Conservation (phyloP, 2,888 invertebrate species). For the Leptothorax acervorum region DNA sequence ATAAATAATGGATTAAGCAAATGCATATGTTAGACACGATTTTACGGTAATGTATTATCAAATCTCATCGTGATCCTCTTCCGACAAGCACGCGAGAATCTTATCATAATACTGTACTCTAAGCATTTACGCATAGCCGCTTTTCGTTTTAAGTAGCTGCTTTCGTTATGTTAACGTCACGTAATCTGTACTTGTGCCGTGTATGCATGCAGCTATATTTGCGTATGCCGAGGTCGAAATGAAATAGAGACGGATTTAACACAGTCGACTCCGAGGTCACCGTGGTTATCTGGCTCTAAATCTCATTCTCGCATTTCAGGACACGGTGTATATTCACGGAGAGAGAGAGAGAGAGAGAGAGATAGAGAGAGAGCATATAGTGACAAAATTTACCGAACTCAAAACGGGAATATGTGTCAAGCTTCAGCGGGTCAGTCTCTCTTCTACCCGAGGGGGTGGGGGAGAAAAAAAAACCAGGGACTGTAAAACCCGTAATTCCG, state of each 20-base stretch:
- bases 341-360: too few species aligned
- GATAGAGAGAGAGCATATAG: background rate
- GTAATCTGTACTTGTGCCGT: slow-evolving; percentile 37
- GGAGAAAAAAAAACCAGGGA: background rate
- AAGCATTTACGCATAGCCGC: slow-evolving; percentile 41
- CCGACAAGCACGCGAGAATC: slow-evolving; percentile 36
- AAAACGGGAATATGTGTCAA: slow-evolving; percentile 26
- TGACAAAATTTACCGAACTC: background rate
- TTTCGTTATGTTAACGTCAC: slow-evolving; percentile 39
- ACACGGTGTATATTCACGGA: background rate
- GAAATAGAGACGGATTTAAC: slow-evolving; percentile 11
- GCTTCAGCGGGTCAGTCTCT: slow-evolving; percentile 17
- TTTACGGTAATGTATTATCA: slow-evolving; percentile 20
- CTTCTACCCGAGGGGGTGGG: background rate
- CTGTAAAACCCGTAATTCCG: slow-evolving; percentile 7
- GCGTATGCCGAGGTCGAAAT: slow-evolving; percentile 7
- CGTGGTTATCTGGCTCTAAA: background rate
- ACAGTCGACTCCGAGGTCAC: background rate
- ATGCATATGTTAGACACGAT: slow-evolving; percentile 3
- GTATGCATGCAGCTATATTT: slow-evolving; percentile 10
- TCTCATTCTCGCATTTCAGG: slow-evolving; percentile 5
- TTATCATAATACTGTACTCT: slow-evolving; percentile 48
- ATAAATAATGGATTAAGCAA: slow-evolving; percentile 26
- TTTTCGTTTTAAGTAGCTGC: slow-evolving; percentile 42
- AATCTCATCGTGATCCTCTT: slow-evolving; percentile 42